phyloP scores from a whole-genome alignment of 2,113 vertebrate genomes.

The Apistogramma diplotaenia region DNA sequence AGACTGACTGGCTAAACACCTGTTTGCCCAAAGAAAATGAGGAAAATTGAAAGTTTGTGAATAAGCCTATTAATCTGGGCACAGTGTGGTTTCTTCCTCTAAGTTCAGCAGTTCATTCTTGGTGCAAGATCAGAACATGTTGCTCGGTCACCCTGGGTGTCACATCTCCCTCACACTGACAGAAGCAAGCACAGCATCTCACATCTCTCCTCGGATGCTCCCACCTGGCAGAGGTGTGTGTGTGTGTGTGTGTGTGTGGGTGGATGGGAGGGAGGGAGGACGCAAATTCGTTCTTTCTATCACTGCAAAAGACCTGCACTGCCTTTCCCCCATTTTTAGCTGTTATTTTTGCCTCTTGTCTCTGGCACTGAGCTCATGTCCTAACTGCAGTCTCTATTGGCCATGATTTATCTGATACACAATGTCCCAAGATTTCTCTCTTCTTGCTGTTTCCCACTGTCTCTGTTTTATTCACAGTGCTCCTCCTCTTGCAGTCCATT shows the following conservation, averaged over 20 bases:
- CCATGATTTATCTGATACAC: constrained; percentile 68
- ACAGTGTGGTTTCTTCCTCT: neutral
- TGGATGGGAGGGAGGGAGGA: neutral
- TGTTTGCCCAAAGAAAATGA: neutral
- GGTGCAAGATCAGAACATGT: constrained; percentile 16
- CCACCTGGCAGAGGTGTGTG: constrained; percentile 27
- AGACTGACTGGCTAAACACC: neutral
- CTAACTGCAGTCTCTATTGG: constrained; percentile 67
- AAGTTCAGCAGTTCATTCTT: constrained; percentile 16
- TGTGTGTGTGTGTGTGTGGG: neutral
- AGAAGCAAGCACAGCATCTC: constrained; percentile 36
- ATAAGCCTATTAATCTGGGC: neutral
- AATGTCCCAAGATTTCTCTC: constrained; percentile 43
- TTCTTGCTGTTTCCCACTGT: neutral
- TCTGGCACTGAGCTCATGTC: constrained; percentile 38
- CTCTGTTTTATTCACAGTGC: neutral
- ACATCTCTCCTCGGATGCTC: constrained; percentile 13
- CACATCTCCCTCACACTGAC: constrained; percentile 42
- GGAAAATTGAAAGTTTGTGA: neutral
- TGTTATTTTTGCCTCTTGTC: constrained; percentile 60
- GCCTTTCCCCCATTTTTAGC: constrained; percentile 34
- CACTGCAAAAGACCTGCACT: constrained; percentile 33
- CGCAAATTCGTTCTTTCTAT: constrained; percentile 42
- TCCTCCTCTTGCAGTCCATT: neutral
- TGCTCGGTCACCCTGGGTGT: constrained; percentile 33